A percentile compares a stretch with the other conserved stretches of the same genome.
These are phyloP conservation scores for Girardinichthys multiradiatus DNA, from an alignment of 2,113 vertebrate species.

Conservation along the genomic window DNA sequence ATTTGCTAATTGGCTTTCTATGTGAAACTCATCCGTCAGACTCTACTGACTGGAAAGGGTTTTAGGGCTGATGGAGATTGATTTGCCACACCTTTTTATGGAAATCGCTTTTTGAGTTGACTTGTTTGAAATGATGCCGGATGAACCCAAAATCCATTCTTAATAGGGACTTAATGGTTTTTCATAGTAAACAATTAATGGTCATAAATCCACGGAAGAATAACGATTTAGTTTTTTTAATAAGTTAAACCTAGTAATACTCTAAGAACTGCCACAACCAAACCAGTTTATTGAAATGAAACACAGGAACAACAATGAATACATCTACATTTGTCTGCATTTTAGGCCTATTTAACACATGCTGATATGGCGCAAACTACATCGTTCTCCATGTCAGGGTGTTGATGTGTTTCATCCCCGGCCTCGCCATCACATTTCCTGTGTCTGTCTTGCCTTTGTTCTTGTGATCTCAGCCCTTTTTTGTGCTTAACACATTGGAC, in stretches of 20 bases:
- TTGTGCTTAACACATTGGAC: not conserved
- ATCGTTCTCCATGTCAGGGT: not conserved
- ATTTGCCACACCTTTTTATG: not conserved
- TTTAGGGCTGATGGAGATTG: not conserved
- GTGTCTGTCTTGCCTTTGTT: constrained; percentile 4
- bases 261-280: not conserved
- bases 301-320: not conserved
- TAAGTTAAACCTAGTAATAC: not conserved
- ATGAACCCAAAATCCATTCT: not conserved
- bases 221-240: not conserved
- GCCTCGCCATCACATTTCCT: constrained; percentile 16
- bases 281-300: not conserved
- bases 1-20: constrained; percentile 10
- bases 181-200: not conserved
- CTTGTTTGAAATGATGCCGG: no score
- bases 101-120: not conserved
- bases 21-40: constrained; percentile 1
- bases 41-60: not conserved
- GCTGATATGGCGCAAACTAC: not conserved
- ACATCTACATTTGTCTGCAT: not conserved
- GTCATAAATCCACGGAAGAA: not conserved
- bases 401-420: not conserved
- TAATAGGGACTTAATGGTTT: not conserved
- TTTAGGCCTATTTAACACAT: not conserved
- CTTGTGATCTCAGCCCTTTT: not conserved